Evolutionary conservation across 2,888 invertebrate genomes (phyloP), one percentile per base, ranked within the genome.

Genomic region (Scaptomyza reducta): DNA sequence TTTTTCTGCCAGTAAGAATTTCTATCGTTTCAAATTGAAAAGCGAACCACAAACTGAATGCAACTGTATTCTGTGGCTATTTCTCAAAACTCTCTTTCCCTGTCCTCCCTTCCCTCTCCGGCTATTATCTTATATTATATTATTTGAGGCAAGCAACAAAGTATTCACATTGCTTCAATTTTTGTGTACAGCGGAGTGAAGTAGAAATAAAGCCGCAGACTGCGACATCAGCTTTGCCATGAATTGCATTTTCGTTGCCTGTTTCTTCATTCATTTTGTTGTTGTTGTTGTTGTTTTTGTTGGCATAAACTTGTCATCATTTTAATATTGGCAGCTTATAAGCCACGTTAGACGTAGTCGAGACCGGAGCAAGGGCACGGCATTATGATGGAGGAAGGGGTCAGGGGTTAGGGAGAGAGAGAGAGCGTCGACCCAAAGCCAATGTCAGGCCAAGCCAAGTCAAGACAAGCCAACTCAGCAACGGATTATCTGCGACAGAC

Each of bases 401-500:
- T 1, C 10, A n/a, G 14, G 40, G 18, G 40, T 38, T 25, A n/a
- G 11, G 38, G 42, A 53, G 53, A 31, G 33, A 33, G 13, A 33
- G 33, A 33, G 33, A 13, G 33, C 61, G 65, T 41, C 74, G 81
- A 81, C 62, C 79, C 68, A 87, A 87, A 83, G 86, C 88, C 88
- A 86, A 84, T 88, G 88, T 88, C 88, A 84, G 71, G 84, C 87
- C 80, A 84, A 73, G 84, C 87, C 80, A 83, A 86, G 84, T 86
- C 84, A 88, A 88, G 84, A 87, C 83, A 88, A 88, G 84, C 84
- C 73, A 84, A 88, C 88, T 84, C 87, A 88, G 88, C 88, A 88
- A 50, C 73, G 84, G 84, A 84, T 84, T 84, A 84, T 88, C 84
- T 80, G 76, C 78, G 84, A 88, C 87, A 84, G 87, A 71, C 65